A percentile compares a stretch with the other conserved stretches of the same genome.
These are phyloP conservation scores for Colletes gigas DNA, from an alignment of 1,140 invertebrate species.

Conservation along the genomic window DNA sequence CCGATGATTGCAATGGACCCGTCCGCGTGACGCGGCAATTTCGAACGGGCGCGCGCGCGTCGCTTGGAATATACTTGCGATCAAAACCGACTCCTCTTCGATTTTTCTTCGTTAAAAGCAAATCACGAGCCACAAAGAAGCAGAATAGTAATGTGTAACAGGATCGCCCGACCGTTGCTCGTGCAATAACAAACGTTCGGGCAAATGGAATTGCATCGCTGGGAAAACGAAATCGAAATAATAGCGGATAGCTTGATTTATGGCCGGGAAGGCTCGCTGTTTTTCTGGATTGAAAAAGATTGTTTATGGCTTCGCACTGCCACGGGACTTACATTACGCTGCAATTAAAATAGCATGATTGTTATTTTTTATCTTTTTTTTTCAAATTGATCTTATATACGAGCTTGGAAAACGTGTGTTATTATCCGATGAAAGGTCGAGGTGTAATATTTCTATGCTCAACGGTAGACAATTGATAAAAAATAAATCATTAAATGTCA, in stretches of 20 bases:
- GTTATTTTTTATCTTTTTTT: too few species aligned
- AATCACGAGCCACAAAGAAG: neutral
- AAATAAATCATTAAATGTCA: too few species aligned
- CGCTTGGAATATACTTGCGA: neutral
- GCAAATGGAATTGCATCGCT: slow-evolving; percentile 23
- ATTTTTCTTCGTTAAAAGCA: neutral
- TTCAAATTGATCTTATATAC: neutral
- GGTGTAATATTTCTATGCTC: too few species aligned
- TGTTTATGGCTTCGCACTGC: neutral
- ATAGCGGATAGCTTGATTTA: slow-evolving; percentile 2
- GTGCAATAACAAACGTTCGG: slow-evolving; percentile 25
- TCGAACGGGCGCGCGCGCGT: neutral
- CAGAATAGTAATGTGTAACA: neutral
- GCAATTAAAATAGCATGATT: neutral
- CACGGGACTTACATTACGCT: neutral
- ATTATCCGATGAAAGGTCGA: too few species aligned
- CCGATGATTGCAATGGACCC: slow-evolving; percentile 33
- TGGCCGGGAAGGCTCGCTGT: neutral
- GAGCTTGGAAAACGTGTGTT: too few species aligned
- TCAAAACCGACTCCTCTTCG: too few species aligned
- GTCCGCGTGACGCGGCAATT: slow-evolving; percentile 34
- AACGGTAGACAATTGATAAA: too few species aligned
- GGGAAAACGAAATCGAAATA: slow-evolving; percentile 26
- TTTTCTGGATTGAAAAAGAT: neutral
- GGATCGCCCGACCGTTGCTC: neutral